Percentiles rank a stretch among this genome's conserved stretches.
Evolutionary conservation across 2,797 vertebrate species (phyloP).

Genomic region (Coregonus ussuriensis): DNA sequence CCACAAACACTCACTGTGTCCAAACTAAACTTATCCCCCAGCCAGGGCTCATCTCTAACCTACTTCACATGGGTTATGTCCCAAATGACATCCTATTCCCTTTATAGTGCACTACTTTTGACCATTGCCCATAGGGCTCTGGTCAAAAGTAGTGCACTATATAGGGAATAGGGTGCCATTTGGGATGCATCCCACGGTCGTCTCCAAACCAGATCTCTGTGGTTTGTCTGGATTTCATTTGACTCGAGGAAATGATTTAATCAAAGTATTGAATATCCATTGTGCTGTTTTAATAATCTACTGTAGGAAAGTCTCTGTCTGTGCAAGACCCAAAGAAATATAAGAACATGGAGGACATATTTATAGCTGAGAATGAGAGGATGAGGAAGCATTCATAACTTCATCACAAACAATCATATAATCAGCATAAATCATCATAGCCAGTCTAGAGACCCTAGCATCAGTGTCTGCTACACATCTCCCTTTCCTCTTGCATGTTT

Average conservation of each 20-base stretch:
- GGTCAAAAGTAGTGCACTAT: background rate
- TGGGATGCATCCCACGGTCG: background rate
- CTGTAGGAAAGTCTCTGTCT: background rate
- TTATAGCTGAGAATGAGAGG: no score
- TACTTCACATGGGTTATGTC: background rate
- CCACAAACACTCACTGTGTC: constrained; percentile 28
- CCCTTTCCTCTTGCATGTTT: background rate
- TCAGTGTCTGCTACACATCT: background rate
- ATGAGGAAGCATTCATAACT: no score
- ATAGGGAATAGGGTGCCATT: background rate
- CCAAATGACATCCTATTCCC: background rate
- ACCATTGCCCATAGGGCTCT: background rate
- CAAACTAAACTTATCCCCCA: background rate
- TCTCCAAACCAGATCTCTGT: constrained; percentile 9
- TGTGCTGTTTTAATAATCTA: constrained; percentile 4
- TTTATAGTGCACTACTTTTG: background rate
- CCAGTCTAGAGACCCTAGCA: no score
- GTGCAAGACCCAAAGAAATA: background rate
- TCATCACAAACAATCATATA: no score
- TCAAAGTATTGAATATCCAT: constrained; percentile 12
- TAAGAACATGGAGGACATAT: no score
- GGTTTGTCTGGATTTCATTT: constrained; percentile 18
- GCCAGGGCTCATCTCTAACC: background rate
- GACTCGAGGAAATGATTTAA: constrained; percentile 2
- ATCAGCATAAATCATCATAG: no score